Evolutionary conservation across 2,113 vertebrate genomes (phyloP).

Genomic region (Azemiops feae): DNA sequence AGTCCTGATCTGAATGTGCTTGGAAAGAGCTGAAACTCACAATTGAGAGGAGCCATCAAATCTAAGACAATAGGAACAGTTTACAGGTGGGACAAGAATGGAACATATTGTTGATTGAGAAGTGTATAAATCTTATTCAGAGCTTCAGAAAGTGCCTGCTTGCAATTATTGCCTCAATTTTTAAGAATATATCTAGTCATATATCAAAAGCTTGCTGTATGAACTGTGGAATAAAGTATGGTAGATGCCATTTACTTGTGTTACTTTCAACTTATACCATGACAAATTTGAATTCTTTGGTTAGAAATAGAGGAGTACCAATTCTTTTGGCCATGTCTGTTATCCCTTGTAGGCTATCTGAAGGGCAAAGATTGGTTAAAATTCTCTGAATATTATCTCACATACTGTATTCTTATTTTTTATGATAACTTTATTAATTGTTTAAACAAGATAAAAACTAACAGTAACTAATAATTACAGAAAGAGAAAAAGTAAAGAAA

Average conservation of each 20-base stretch:
- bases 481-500: background rate
- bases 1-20: background rate
- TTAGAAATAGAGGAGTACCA: background rate
- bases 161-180: background rate
- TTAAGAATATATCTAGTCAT: background rate
- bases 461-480: background rate
- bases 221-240: background rate
- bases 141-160: background rate
- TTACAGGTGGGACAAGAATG: background rate
- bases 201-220: background rate
- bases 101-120: background rate
- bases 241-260: background rate
- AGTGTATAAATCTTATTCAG: background rate
- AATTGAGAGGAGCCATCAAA: background rate
- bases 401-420: background rate
- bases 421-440: background rate
- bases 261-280: background rate
- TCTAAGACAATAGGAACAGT: background rate
- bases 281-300: background rate
- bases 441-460: background rate
- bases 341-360: background rate
- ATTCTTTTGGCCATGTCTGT: background rate
- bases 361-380: background rate
- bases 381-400: background rate
- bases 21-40: background rate